Evolutionary conservation across 2,888 invertebrate species (phyloP).

Genomic region (Ptilodon capucinus): DNA sequence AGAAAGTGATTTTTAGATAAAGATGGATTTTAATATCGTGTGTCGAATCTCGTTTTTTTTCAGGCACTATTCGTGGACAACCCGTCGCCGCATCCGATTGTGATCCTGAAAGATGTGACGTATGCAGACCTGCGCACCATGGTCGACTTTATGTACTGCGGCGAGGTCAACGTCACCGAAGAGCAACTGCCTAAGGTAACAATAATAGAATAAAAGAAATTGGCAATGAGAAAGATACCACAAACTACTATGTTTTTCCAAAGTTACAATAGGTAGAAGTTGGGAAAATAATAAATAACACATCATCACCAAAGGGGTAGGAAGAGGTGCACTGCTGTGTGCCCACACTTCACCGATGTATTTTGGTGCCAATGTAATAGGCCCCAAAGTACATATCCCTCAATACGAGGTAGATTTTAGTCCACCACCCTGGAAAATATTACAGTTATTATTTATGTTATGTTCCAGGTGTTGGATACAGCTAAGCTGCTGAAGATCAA

Average conservation of each 20-base stretch:
- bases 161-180: slow-evolving; percentile 95
- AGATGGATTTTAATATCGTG: not conserved
- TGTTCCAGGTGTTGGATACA: slow-evolving; percentile 86
- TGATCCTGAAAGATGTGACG: slow-evolving; percentile 94
- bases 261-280: not conserved
- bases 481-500: slow-evolving; percentile 94
- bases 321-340: too few relatives aligned
- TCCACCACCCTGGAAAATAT: too few relatives aligned
- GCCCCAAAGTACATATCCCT: too few relatives aligned
- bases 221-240: too few relatives aligned
- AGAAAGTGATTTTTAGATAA: too few relatives aligned
- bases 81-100: slow-evolving; percentile 94
- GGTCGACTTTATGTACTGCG: slow-evolving; percentile 96
- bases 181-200: slow-evolving; percentile 90
- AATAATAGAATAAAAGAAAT: too few relatives aligned
- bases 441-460: too few relatives aligned
- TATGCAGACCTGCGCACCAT: slow-evolving; percentile 93
- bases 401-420: too few relatives aligned
- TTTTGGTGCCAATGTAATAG: too few relatives aligned
- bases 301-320: too few relatives aligned
- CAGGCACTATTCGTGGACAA: slow-evolving; percentile 92
- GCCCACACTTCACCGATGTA: too few relatives aligned
- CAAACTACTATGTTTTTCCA: too few relatives aligned
- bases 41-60: slow-evolving; percentile 5
- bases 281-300: not conserved